Evolutionary conservation across 2,113 vertebrate species (phyloP).

Genomic region (Tretioscincus oriximinensis): DNA sequence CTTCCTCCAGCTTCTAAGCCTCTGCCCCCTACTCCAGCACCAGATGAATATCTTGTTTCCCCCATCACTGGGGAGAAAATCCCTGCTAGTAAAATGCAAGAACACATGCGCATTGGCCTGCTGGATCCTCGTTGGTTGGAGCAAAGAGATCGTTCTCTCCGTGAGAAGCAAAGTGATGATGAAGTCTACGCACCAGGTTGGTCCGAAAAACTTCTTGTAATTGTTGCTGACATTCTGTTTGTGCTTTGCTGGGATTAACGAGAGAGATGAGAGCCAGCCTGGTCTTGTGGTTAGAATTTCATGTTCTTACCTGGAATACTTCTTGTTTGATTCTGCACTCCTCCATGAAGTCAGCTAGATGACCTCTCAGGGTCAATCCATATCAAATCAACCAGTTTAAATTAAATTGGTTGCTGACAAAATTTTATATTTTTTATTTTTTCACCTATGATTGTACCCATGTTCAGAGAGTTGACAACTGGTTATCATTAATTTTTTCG

Average conservation of each 20-base stretch:
- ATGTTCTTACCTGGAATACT: too few relatives aligned
- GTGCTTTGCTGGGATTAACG: background rate
- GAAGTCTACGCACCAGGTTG: constrained; percentile 94
- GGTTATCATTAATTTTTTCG: too few relatives aligned
- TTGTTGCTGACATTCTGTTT: accelerated
- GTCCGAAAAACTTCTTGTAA: background rate
- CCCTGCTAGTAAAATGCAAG: constrained; percentile 98
- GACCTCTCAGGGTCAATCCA: too few relatives aligned
- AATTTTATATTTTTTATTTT: too few relatives aligned
- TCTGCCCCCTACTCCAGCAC: constrained; percentile 71
- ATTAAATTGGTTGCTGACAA: too few relatives aligned
- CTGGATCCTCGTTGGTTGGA: constrained; percentile 97
- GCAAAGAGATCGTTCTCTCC: constrained; percentile 92
- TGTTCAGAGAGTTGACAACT: too few relatives aligned
- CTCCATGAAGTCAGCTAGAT: too few relatives aligned
- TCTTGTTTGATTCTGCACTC: too few relatives aligned
- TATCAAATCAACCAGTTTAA: too few relatives aligned
- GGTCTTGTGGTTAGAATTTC: too few relatives aligned
- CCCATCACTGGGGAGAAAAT: constrained; percentile 98
- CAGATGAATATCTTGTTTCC: constrained; percentile 95
- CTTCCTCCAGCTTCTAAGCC: constrained; percentile 85
- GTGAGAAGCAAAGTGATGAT: constrained; percentile 94
- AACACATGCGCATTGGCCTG: constrained; percentile 97
- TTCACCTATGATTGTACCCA: too few relatives aligned
- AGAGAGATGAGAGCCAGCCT: too few relatives aligned